Evolutionary conservation across 2,888 invertebrate genomes (phyloP), one percentile per base, ranked within the genome.

Genomic region (Euplexia lucipara): DNA sequence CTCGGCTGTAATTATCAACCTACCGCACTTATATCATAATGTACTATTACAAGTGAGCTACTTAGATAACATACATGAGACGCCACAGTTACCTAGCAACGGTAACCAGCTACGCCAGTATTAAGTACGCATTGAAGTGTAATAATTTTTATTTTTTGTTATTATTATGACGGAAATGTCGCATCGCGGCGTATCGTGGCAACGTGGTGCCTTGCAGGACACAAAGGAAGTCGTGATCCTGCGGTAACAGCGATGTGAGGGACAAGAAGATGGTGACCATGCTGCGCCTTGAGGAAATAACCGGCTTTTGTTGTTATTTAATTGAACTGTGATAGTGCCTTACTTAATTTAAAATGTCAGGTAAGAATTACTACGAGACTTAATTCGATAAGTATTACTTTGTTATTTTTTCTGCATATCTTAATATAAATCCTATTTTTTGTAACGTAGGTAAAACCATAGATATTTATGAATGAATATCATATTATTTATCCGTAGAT

Each of bases 171-270:
- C 65, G 71, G 75, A 86, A 91, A 91, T 93, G 94, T 90, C 93
- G 94, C 93, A 92, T 83, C 88, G 87, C 82, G 83, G 83, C 87
- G 91, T 91, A 84, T 81, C 94, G 82, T 92, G 92, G 94, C 93
- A 94, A 94, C 94, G 80, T 67, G 56, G 37, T 52, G 65, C 47
- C 68, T 77, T 62, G 71, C 77, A 75, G 78, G 81, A 73, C 71
- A 86, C 84, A 83, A 85, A 85, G 83, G 79, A 81, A 70, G 42
- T 18, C 39, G 58, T 52, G 39, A 66, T 76, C 79, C 78, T 70
- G 63, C 80, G 78, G 69, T 70, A 67, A 76, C 62, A 68, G 53
- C 9, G 7, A 75, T 56, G 44, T 45, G 35, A 54, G 4, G 16
- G 34, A 30, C 14, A 4, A 32, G 8, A 4, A 32, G 8, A 16